These are phyloP conservation scores for Scartelaos histophorus DNA, from an alignment of 2,113 vertebrate species.

Conservation along the genomic window DNA sequence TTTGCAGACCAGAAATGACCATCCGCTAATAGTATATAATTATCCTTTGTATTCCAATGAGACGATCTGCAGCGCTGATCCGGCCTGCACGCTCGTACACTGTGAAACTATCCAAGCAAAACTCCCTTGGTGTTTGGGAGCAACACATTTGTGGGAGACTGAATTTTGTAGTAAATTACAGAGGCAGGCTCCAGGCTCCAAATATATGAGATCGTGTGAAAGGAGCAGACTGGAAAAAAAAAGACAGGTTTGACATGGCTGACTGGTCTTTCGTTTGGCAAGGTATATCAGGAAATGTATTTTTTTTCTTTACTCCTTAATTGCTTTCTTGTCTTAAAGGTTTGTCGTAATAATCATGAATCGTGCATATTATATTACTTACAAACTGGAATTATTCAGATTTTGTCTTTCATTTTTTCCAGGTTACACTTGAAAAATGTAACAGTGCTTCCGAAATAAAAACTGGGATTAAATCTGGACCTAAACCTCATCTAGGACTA, in stretches of 20 bases:
- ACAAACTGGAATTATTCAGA: neutral
- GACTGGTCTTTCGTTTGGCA: neutral
- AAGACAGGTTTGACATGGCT: neutral
- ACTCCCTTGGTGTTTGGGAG: constrained; percentile 8
- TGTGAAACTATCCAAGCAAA: constrained; percentile 3
- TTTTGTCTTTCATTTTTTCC: neutral
- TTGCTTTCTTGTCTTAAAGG: neutral
- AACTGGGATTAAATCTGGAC: too few species aligned
- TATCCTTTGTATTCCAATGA: neutral
- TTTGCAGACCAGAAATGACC: constrained; percentile 5
- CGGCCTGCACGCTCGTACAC: too few species aligned
- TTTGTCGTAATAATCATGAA: neutral
- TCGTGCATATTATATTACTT: neutral
- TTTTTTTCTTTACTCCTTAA: neutral
- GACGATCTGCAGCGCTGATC: neutral
- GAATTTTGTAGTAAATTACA: constrained; percentile 15
- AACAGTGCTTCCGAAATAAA: too few species aligned
- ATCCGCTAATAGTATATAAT: neutral
- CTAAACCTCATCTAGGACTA: too few species aligned
- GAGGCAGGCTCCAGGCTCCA: constrained; percentile 13
- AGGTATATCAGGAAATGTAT: neutral
- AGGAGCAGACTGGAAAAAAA: neutral
- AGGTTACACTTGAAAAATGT: too few species aligned
- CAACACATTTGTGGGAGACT: constrained; percentile 6
- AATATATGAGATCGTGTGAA: constrained; percentile 22